Percentiles rank a stretch among this genome's conserved stretches.
Evolutionary conservation across 2,113 vertebrate species (phyloP).

Genomic region (Pedionomus torquatus): DNA sequence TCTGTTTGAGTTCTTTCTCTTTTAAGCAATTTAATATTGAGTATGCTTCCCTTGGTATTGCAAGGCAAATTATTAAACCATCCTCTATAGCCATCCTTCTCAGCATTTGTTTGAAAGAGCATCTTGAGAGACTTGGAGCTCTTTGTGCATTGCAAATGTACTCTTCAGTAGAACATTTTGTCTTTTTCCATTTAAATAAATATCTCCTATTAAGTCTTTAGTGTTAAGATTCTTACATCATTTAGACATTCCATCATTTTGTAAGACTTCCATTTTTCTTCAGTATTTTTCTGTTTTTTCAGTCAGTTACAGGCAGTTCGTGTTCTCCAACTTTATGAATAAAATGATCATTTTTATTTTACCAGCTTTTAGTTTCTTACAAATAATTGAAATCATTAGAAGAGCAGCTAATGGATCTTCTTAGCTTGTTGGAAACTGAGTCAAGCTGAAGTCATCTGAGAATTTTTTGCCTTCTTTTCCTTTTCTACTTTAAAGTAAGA

Average conservation of each 20-base stretch:
- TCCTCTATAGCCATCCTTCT: slow-evolving; percentile 65
- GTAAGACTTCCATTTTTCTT: slow-evolving; percentile 45
- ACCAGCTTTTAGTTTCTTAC: not conserved
- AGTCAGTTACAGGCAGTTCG: not conserved
- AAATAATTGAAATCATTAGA: slow-evolving; percentile 15
- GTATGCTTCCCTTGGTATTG: slow-evolving; percentile 52
- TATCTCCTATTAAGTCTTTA: slow-evolving; percentile 70
- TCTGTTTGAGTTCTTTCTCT: not conserved
- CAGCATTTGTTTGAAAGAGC: slow-evolving; percentile 73
- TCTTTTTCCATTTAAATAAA: slow-evolving; percentile 71
- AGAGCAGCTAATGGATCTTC: slow-evolving; percentile 2
- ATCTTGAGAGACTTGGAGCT: slow-evolving; percentile 68
- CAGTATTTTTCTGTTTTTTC: slow-evolving; percentile 13
- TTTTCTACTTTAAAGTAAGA: not conserved
- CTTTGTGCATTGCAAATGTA: slow-evolving; percentile 69
- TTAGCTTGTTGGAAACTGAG: not conserved
- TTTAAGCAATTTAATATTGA: slow-evolving; percentile 63
- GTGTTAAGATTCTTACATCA: slow-evolving; percentile 35
- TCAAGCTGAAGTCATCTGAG: slow-evolving; percentile 9
- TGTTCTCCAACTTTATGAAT: slow-evolving; percentile 2
- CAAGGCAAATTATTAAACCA: slow-evolving; percentile 64
- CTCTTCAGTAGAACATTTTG: slow-evolving; percentile 71
- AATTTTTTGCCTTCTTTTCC: not conserved
- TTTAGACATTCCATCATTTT: slow-evolving; percentile 51
- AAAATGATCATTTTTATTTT: slow-evolving; percentile 25